A percentile compares a stretch with the other conserved stretches of the same genome.
Evolutionary conservation across 2,888 invertebrate species (phyloP).

Genomic region (Hemistola chrysoprasaria): DNA sequence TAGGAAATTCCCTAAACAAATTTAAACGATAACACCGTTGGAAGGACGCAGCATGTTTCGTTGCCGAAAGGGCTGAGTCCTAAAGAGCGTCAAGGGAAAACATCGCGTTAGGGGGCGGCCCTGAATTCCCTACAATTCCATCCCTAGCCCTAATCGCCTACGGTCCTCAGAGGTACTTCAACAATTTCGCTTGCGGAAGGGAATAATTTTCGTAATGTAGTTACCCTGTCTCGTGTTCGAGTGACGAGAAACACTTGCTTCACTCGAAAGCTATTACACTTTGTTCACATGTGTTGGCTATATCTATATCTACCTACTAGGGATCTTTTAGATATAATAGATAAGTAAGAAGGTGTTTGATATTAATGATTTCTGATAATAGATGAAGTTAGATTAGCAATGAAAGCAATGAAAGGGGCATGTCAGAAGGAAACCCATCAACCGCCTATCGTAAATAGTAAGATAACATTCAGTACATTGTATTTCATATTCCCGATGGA

Average conservation of each 20-base stretch:
- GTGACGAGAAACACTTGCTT: slow-evolving; percentile 9
- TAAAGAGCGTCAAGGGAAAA: slow-evolving; percentile 28
- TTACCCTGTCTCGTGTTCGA: slow-evolving; percentile 14
- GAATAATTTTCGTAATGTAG: slow-evolving; percentile 23
- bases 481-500: slow-evolving; percentile 47
- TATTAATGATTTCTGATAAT: too few species aligned
- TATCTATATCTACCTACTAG: too few species aligned
- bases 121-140: slow-evolving; percentile 27
- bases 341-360: too few species aligned
- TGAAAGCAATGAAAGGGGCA: background rate
- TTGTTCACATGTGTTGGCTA: slow-evolving; percentile 6
- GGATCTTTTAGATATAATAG: too few species aligned
- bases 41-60: slow-evolving; percentile 17
- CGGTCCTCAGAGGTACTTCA: slow-evolving; percentile 23
- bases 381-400: too few species aligned
- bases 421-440: slow-evolving; percentile 9
- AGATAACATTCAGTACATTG: slow-evolving; percentile 14
- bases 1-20: slow-evolving; percentile 6
- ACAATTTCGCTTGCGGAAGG: slow-evolving; percentile 21
- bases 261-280: background rate
- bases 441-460: slow-evolving; percentile 12
- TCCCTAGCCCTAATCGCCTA: slow-evolving; percentile 29
- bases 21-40: slow-evolving; percentile 14
- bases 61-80: slow-evolving; percentile 22
- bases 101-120: slow-evolving; percentile 22